Evolutionary conservation across 1,140 invertebrate genomes (phyloP), one percentile per base, ranked within the genome.

Genomic region (Calephelis nemesis): DNA sequence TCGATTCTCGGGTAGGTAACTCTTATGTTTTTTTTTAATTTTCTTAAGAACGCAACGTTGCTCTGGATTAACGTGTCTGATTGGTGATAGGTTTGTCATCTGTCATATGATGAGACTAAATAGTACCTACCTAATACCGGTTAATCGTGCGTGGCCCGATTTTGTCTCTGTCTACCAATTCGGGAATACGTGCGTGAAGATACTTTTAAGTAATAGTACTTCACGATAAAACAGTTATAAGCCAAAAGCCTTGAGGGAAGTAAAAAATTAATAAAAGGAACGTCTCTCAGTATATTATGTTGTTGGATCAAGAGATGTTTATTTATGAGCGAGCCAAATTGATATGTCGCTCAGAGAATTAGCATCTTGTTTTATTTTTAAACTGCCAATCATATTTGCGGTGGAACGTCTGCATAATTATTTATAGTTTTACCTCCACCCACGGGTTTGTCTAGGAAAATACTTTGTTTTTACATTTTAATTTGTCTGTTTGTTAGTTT

Each of bases 231-330:
- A 52, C 50, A 15, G 50, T 52, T 52, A 52, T 52, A 19, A 52
- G 50, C 7, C 8, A 10, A 79, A 69, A 72, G 82, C 82, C 82
- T 77, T 58, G 50, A 75, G 82, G 82, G 67, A 76, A 75, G 79
- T 77, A 82, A 82, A 78, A 74, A 78, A 69, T 69, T 71, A 78
- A 82, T 73, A 74, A 75, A 74, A 67, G 47, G 50, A 70, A 48
- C 39, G 45, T 68, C 67, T 66, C 58, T 54, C 62, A 60, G 66
- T 63, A 73, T 66, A 83, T 75, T 80, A 74, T 79, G 76, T 75
- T 81, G 77, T 83, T 76, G 71, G 50, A 54, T 54, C 67, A 71
- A 73, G 63, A 71, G 74, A 77, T 72, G 66, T 79, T 77, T 72
- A 69, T 72, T 75, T 67, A 66, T 60, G 71, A 68, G 62, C 65